Evolutionary conservation across 2,113 vertebrate species (phyloP).

Genomic region (Lycaon pictus): DNA sequence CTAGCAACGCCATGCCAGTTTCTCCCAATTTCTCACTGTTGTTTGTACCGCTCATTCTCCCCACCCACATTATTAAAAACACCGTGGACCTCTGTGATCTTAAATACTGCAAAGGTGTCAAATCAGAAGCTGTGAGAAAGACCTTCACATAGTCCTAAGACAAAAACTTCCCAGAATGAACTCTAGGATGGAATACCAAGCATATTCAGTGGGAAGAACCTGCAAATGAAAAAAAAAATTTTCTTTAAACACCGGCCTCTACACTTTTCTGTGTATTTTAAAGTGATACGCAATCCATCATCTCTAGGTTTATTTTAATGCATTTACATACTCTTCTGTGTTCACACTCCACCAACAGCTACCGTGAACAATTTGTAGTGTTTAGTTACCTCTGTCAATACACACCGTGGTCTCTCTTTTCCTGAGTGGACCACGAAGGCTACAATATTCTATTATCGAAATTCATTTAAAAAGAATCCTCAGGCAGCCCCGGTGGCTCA

Average conservation of each 20-base stretch:
- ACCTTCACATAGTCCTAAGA: neutral
- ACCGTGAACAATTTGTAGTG: accelerated
- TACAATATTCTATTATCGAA: neutral
- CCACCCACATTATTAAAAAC: neutral
- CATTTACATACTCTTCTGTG: neutral
- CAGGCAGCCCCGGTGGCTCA: no score
- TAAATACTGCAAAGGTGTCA: neutral
- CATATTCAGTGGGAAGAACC: neutral
- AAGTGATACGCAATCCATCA: neutral
- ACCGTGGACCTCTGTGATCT: neutral
- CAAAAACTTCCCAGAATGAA: neutral
- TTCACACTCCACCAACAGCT: neutral
- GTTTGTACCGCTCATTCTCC: neutral
- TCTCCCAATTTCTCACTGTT: neutral
- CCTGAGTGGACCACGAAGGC: neutral
- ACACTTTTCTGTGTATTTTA: neutral
- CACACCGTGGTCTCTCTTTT: accelerated
- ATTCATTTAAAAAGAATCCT: neutral
- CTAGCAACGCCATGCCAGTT: neutral
- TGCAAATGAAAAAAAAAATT: neutral
- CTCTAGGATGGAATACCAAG: neutral
- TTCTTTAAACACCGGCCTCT: neutral
- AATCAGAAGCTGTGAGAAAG: neutral
- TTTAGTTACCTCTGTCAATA: accelerated
- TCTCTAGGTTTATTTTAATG: neutral